Evolutionary conservation across 2,888 invertebrate genomes (phyloP), one percentile per base, ranked within the genome.

Genomic region (Zootermopsis nevadensis): DNA sequence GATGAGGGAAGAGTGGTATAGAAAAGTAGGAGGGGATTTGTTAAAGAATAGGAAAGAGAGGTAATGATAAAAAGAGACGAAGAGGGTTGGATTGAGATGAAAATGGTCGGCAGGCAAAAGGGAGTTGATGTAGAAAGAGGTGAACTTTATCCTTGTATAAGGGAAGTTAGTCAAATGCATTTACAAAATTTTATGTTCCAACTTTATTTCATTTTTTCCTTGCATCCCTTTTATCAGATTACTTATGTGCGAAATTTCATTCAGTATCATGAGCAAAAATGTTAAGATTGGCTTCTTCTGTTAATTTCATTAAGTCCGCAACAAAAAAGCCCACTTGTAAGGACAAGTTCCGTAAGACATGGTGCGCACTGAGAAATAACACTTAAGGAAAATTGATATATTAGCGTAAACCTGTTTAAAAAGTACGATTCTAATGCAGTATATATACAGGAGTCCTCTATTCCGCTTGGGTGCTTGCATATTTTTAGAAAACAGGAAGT

Each of bases 51-150:
- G 33, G 22, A 69, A 60, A 60, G 60, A 60, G 60, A 60, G 27
- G 60, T 31, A 69, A 30, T 69, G 69, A 69, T 69, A 69, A 33
- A 69, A 69, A 31, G 30, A 69, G 69, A 69, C 27, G 72, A n/a
- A 27, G 27, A 30, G 27, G 30, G 10, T 77, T 12, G 77, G 33
- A 77, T 77, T 77, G 77, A 77, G 77, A 55, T 19, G 55, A 77
- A 77, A 33, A 33, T 22, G 24, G 33, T 77, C 31, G 6, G 19
- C 69, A 69, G 22, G 31, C 69, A 31, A 69, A 31, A 69, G 69
- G 69, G 69, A n/a, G 60, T 60, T 55, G 67, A 69, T 33, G 69
- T 33, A 33, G 69, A 69, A 69, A 33, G 69, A 22, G 33, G 15
- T 69, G 33, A 22, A 22, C 15, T 33, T 22, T 12, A 69, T 33